Evolutionary conservation across 2,113 vertebrate species (phyloP).

Genomic region (Gobiocypris rarus): DNA sequence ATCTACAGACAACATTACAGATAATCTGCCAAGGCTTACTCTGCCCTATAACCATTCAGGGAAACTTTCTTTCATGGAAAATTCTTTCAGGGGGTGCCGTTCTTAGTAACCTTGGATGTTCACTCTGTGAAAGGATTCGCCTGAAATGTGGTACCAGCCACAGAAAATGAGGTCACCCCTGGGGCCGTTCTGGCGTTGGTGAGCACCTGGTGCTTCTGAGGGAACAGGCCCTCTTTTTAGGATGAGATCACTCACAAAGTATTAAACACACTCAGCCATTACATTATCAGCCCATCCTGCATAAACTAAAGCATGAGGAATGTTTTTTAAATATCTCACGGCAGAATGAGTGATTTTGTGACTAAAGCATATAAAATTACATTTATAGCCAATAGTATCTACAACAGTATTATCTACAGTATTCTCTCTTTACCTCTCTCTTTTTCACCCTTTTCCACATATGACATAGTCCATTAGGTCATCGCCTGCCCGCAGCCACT

Average conservation of each 20-base stretch:
- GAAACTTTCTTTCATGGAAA: not conserved
- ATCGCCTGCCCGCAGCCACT: slow-evolving; percentile 34
- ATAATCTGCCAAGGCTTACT: not conserved
- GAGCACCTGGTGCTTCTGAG: not conserved
- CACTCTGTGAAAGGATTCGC: not conserved
- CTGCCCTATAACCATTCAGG: not conserved
- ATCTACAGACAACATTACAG: not conserved
- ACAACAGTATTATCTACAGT: not conserved
- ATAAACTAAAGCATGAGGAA: not conserved
- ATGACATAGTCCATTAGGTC: slow-evolving; percentile 43
- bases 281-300: not conserved
- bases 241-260: slow-evolving; percentile 1
- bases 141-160: not conserved
- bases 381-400: not conserved
- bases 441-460: not conserved
- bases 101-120: not conserved
- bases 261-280: not conserved
- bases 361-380: not conserved
- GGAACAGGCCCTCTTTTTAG: not conserved
- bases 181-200: slow-evolving; percentile 5
- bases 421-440: not conserved
- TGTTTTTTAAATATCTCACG: not conserved
- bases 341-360: not conserved
- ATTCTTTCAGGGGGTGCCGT: not conserved
- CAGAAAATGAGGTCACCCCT: slow-evolving; percentile 24